Conservation (phyloP, 2,797 vertebrate species). For the Merluccius polli region DNA sequence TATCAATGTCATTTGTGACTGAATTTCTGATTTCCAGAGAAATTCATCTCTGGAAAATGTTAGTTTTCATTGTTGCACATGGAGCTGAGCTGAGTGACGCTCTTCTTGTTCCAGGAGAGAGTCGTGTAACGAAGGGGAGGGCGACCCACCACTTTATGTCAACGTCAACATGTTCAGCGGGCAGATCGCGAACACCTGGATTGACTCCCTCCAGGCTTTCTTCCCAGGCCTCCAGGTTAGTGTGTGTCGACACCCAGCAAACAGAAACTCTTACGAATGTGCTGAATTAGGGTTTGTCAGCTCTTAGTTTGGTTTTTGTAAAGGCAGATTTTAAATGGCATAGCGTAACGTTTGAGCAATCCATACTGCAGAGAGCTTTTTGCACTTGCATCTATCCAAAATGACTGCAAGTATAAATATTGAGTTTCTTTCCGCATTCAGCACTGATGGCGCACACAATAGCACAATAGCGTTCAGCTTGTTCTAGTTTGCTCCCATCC, state of each 20-base stretch:
- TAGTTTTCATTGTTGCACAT: neutral
- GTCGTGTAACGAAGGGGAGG: conserved; percentile 94
- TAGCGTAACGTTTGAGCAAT: neutral
- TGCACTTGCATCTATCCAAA: neutral
- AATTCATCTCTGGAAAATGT: neutral
- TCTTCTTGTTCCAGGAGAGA: conserved; percentile 75
- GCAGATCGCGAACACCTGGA: conserved; percentile 99
- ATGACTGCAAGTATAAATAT: neutral
- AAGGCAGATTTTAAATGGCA: neutral
- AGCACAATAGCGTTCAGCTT: neutral
- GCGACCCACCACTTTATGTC: conserved; percentile 94
- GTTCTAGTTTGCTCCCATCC: neutral
- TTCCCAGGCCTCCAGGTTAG: conserved; percentile 94
- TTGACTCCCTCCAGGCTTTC: conserved; percentile 98
- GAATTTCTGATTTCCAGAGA: neutral
- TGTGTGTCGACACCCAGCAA: neutral
- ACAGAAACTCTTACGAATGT: neutral
- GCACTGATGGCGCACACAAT: neutral
- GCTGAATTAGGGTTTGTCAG: neutral
- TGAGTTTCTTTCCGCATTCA: neutral
- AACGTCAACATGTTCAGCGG: conserved; percentile 99
- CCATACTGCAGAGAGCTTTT: neutral
- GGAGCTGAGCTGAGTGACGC: neutral
- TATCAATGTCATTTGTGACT: neutral
- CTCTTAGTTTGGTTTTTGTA: neutral